Conservation (phyloP, 37 sponge, comb jelly and placozoan genomes). For the Bolinopsis microptera region DNA sequence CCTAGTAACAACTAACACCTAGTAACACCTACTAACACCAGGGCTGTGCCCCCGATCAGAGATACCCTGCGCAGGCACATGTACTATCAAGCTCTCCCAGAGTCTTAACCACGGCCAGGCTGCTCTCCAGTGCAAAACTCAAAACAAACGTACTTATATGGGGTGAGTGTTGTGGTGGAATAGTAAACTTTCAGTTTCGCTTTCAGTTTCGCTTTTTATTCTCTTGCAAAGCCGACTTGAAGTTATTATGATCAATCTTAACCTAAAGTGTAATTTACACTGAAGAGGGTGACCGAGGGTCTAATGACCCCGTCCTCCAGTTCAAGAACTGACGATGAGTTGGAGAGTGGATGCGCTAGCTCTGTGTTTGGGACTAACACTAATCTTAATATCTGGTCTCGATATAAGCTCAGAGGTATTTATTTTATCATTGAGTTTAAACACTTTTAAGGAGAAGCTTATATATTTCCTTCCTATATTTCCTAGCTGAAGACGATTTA, state of each 20-base stretch:
- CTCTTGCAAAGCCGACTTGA: neutral
- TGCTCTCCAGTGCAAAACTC: neutral
- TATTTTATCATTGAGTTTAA: too few relatives aligned
- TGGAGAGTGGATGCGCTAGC: neutral
- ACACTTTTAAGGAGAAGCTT: too few relatives aligned
- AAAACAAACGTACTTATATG: slow-evolving; percentile 7
- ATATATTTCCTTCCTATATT: too few relatives aligned
- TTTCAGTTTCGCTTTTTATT: neutral
- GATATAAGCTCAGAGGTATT: slow-evolving; percentile 40
- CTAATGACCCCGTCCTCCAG: too few relatives aligned
- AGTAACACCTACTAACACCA: too few relatives aligned
- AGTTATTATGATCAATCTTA: neutral
- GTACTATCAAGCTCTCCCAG: neutral
- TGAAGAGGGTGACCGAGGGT: too few relatives aligned
- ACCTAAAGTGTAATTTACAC: neutral
- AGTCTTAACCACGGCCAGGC: neutral
- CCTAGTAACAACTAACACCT: too few relatives aligned
- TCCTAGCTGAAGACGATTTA: too few relatives aligned
- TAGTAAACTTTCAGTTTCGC: too few relatives aligned
- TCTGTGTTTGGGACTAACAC: neutral
- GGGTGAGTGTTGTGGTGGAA: neutral
- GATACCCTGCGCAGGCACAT: slow-evolving; percentile 53
- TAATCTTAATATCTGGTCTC: neutral
- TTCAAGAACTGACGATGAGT: neutral
- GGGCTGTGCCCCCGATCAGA: slow-evolving; percentile 2